A percentile compares a stretch with the other conserved stretches of the same genome.
Conservation (phyloP, 2,888 invertebrate genomes). For the Cryptus armator region DNA sequence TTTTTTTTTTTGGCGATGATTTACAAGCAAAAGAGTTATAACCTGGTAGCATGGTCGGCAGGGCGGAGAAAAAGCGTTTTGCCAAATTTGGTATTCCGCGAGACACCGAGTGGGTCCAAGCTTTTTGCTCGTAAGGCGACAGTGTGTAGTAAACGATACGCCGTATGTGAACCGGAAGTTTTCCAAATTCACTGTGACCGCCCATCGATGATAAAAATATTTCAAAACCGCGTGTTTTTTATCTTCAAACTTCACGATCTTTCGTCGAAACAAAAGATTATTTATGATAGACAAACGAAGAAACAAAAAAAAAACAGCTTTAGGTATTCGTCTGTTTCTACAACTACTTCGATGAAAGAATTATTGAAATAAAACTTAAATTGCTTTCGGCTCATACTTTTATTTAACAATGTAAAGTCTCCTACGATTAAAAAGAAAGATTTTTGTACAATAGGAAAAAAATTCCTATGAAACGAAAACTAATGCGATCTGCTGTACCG, state of each 20-base stretch:
- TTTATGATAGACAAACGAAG: neutral
- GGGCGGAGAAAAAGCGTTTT: slow-evolving; percentile 26
- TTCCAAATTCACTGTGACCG: slow-evolving; percentile 69
- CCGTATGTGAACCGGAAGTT: slow-evolving; percentile 73
- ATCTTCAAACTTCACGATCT: neutral
- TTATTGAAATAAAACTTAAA: too few species aligned
- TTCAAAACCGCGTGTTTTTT: neutral
- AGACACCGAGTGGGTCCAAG: slow-evolving; percentile 69
- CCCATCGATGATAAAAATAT: slow-evolving; percentile 55
- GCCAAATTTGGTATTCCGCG: slow-evolving; percentile 65
- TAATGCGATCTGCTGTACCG: slow-evolving; percentile 5
- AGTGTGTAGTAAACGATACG: slow-evolving; percentile 69
- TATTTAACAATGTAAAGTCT: too few species aligned
- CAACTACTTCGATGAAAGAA: too few species aligned
- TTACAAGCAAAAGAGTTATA: neutral
- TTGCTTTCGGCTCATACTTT: too few species aligned
- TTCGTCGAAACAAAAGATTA: neutral
- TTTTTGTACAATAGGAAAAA: slow-evolving; percentile 11
- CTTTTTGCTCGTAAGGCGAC: slow-evolving; percentile 68
- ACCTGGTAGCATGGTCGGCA: slow-evolving; percentile 67
- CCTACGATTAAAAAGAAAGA: neutral
- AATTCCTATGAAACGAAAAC: neutral
- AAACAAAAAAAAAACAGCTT: neutral
- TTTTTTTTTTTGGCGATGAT: neutral
- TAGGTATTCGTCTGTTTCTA: neutral